Base-by-base conservation (phyloP, 1,140 invertebrate species). In the Papilio aristodemus region DNA sequence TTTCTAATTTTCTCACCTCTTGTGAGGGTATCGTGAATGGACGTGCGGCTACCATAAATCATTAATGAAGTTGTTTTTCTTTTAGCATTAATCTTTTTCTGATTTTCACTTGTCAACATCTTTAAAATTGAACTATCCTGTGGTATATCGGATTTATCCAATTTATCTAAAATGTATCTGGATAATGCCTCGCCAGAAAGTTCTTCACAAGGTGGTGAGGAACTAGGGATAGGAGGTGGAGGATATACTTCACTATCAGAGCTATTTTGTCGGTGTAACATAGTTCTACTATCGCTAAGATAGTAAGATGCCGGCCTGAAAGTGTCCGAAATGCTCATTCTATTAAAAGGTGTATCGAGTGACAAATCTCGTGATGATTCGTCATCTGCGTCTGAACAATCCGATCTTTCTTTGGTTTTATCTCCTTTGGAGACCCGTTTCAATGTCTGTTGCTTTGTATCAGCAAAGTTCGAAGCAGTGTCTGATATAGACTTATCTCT, bases 301-400 rank as follows among this genome's bases (percentile, higher is more conserved):
- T 97, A 97, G 80, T 97, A 97, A 0, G 96, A 97, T 0, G 96
- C 96, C 0, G 96, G 96, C 74, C 96, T 91, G 76, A 97, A 97
- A 0, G 95, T 96, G 81, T 97, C 96, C 0, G 96, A 97, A 17
- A 97, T 89, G 84, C 96, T 97, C 79, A 97, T 97, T 71, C 96
- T 81, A 72, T 80, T 88, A 75, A 87, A 92, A 11, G 91, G 89
- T 11, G 72, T 74, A 72, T 91, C 87, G 11, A 91, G 63, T 50
- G 87, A 84, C 25, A 83, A 71, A 22, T 97, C 95, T 84, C 96
- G 96, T 0, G 95, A 96, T 9, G 94, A 94, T 89, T 97, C 96
- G 86, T 97, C 96, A 79, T 97, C 96, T 0, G 95, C 95, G 90
- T 97, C 96, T 0, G 96, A 97, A 79, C 95, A 95, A 76, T 96